Percentiles rank a stretch among this genome's conserved stretches.
These are phyloP conservation scores for Antheraea pernyi DNA, from an alignment of 1,140 invertebrate genomes.

Conservation along the genomic window DNA sequence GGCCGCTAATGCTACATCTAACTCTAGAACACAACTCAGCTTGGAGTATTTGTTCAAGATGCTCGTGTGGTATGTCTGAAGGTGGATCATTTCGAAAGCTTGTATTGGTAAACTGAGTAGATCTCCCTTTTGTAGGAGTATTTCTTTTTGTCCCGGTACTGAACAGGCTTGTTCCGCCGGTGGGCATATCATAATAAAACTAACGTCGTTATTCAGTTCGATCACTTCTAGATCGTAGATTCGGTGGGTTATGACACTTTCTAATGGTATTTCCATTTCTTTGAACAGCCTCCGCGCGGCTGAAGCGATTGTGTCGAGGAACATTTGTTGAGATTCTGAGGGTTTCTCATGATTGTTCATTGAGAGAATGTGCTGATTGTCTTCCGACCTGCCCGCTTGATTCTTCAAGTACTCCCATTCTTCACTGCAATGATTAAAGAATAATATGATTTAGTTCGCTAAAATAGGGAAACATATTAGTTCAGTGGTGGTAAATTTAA, in stretches of 20 bases:
- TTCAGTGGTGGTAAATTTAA: too few species aligned
- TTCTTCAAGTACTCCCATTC: constrained; percentile 92
- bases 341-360: constrained; percentile 74
- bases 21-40: constrained; percentile 94
- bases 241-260: constrained; percentile 85
- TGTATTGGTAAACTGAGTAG: constrained; percentile 91
- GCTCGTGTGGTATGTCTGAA: constrained; percentile 93
- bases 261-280: constrained; percentile 87
- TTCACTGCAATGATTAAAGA: constrained; percentile 82
- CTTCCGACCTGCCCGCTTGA: constrained; percentile 71
- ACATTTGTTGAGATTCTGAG: constrained; percentile 88
- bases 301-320: constrained; percentile 86
- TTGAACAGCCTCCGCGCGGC: constrained; percentile 87
- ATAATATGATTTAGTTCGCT: neutral
- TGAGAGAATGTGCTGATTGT: constrained; percentile 71
- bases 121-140: constrained; percentile 89
- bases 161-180: constrained; percentile 94
- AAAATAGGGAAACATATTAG: too few species aligned
- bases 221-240: constrained; percentile 96
- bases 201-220: constrained; percentile 92
- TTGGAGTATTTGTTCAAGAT: constrained; percentile 94
- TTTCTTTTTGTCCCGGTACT: constrained; percentile 91
- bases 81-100: constrained; percentile 95
- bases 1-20: constrained; percentile 94
- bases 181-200: constrained; percentile 94